These are phyloP conservation scores for Seladonia tumulorum DNA, from an alignment of 2,888 invertebrate genomes.

Conservation along the genomic window DNA sequence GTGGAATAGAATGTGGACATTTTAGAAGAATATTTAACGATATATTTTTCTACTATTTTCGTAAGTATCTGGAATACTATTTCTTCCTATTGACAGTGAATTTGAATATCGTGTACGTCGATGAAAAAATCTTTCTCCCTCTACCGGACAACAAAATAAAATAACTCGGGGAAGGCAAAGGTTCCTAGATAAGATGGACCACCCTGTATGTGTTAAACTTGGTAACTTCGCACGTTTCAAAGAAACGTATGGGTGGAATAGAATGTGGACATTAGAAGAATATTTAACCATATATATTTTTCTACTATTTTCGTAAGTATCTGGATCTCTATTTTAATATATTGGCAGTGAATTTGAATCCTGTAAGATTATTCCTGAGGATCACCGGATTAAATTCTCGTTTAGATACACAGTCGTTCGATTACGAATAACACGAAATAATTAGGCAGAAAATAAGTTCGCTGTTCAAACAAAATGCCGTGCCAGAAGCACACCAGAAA, in stretches of 20 bases:
- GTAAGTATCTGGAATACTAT: not conserved
- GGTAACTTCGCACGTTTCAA: not conserved
- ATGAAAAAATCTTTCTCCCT: not conserved
- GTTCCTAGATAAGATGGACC: not conserved
- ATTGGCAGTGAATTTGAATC: not conserved
- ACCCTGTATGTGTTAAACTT: not conserved
- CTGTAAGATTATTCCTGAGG: not conserved
- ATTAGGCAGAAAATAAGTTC: not conserved
- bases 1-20: too few relatives aligned
- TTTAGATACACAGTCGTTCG: not conserved
- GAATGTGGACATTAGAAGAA: not conserved
- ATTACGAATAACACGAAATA: not conserved
- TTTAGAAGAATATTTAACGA: not conserved
- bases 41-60: not conserved
- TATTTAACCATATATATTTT: not conserved
- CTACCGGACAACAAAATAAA: not conserved
- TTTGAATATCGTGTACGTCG: constrained; percentile 1
- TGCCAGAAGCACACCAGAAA: not conserved
- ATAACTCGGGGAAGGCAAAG: not conserved
- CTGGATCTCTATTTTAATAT: not conserved
- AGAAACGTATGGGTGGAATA: too few relatives aligned
- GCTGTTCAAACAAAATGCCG: not conserved
- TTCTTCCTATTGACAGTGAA: not conserved
- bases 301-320: not conserved
- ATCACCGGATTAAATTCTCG: not conserved